These are phyloP conservation scores for Columba janthina DNA, from an alignment of 2,113 vertebrate genomes.

Conservation along the genomic window DNA sequence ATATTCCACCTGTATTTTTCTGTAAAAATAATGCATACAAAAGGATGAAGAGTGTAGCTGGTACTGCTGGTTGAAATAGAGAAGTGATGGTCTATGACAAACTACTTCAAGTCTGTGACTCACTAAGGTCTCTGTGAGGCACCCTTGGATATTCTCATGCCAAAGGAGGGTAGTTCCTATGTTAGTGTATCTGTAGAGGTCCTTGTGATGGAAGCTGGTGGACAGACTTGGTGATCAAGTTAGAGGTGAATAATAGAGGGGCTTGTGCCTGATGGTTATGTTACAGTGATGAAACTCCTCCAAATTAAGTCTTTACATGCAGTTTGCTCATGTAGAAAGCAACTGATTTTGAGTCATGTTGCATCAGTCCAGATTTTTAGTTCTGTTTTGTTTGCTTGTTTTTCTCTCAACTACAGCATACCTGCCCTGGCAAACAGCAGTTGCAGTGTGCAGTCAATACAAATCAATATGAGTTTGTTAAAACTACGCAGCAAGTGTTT, in stretches of 20 bases:
- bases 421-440: background rate
- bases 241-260: background rate
- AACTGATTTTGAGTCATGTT: background rate
- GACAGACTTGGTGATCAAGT: background rate
- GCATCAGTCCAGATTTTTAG: background rate
- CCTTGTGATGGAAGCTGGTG: background rate
- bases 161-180: background rate
- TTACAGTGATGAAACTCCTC: background rate
- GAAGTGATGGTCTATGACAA: background rate
- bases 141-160: background rate
- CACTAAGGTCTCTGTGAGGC: background rate
- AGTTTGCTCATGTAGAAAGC: background rate
- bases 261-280: background rate
- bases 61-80: background rate
- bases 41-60: background rate
- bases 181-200: background rate
- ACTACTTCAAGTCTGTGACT: background rate
- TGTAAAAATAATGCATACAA: background rate
- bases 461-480: background rate
- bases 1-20: background rate
- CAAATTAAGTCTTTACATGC: background rate
- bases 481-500: background rate
- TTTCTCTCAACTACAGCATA: background rate
- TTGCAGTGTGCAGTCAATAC: background rate
- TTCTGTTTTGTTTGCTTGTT: background rate